phyloP scores from a whole-genome alignment of 1,140 invertebrate species.

The Nymphalis io region DNA sequence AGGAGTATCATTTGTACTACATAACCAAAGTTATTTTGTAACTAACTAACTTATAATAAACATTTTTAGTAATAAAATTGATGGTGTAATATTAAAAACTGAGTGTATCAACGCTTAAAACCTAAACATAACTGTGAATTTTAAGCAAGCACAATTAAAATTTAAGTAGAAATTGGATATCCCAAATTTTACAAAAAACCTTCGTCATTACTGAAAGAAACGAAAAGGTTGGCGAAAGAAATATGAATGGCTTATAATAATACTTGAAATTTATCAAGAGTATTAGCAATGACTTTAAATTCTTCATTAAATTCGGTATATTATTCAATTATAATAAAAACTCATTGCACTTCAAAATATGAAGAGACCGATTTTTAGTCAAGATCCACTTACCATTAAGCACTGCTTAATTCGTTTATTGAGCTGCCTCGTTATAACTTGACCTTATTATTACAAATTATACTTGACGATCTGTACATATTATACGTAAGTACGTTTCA shows the following conservation, averaged over 20 bases:
- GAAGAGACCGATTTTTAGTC: neutral
- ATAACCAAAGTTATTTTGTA: too few relatives aligned
- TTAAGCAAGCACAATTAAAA: too few relatives aligned
- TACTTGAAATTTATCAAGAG: neutral
- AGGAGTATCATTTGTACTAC: too few relatives aligned
- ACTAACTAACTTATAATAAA: too few relatives aligned
- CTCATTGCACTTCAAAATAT: neutral
- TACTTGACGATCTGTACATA: neutral
- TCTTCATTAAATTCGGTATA: neutral
- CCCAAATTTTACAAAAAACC: too few relatives aligned
- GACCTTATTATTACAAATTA: neutral
- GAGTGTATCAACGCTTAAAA: too few relatives aligned
- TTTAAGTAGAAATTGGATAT: too few relatives aligned
- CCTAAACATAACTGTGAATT: too few relatives aligned
- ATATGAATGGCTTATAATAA: neutral
- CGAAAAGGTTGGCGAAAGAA: neutral
- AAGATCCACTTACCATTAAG: neutral
- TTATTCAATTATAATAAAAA: neutral
- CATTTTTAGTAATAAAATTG: too few relatives aligned
- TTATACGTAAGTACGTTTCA: neutral
- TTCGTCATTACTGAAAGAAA: neutral
- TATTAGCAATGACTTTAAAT: neutral
- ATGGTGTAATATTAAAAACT: too few relatives aligned
- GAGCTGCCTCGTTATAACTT: neutral
- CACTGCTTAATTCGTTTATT: conserved; percentile 9